Conservation (phyloP, 2,888 invertebrate genomes). For the Lasioglossum vierecki region DNA sequence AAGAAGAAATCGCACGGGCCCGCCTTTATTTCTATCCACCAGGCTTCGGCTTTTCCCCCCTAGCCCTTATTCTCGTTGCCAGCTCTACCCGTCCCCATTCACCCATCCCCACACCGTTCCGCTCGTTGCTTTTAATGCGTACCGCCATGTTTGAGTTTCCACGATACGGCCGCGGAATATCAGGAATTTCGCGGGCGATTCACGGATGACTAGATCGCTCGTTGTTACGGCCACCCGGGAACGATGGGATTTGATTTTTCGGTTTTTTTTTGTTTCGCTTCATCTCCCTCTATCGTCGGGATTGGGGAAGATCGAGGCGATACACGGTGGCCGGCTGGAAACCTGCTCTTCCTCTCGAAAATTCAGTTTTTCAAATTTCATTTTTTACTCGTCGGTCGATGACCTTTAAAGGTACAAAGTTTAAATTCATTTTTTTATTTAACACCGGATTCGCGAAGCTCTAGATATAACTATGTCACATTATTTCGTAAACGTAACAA, state of each 20-base stretch:
- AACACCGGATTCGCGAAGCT: no score
- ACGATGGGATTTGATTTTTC: not conserved
- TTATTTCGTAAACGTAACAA: no score
- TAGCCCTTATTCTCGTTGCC: not conserved
- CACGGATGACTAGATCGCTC: constrained; percentile 1
- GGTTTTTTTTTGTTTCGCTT: not conserved
- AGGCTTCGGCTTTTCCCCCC: constrained; percentile 2
- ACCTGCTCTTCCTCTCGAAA: not conserved
- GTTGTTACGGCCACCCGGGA: not conserved
- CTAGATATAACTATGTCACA: no score
- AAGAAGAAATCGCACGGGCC: constrained; percentile 46
- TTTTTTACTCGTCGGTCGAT: not conserved
- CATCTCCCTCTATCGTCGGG: not conserved
- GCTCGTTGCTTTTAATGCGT: constrained; percentile 14
- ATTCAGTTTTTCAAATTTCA: not conserved
- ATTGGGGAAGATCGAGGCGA: not conserved
- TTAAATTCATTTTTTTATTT: no score
- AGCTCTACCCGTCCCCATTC: not conserved
- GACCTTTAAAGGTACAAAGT: no score
- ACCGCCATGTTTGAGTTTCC: constrained; percentile 3
- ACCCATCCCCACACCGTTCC: not conserved
- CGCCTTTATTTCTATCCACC: constrained; percentile 21
- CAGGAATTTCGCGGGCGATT: constrained; percentile 1
- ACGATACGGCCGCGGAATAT: not conserved
- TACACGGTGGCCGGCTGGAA: no score